Base-by-base conservation (phyloP, 1,140 invertebrate genomes). In the Helicorthomorpha holstii region DNA sequence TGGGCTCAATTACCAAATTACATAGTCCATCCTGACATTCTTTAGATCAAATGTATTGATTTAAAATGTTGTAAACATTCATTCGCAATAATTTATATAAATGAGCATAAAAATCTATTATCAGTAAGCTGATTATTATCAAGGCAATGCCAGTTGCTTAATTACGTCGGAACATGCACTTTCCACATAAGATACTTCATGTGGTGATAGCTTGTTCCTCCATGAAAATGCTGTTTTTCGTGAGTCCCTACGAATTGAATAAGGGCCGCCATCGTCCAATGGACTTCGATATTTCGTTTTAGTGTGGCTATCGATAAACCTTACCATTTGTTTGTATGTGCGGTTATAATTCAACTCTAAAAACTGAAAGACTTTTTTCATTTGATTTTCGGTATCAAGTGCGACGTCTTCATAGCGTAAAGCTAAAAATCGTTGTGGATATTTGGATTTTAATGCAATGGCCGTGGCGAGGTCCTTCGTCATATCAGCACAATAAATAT, bases 351-450 rank as follows among this genome's bases (percentile, higher is more conserved):
- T 69, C 27, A 90, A 65, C 7, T 80, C 79, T 60, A 83, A 81
- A 66, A 88, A 88, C 60, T 79, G 67, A 51, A 85, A 77, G 2
- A 91, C 64, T n/a, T 80, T 72, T 56, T 78, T 71, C 2, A 78
- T 75, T n/a, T 77, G 74, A 47, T 67, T 69, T 61, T 82, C 81
- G 1, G 83, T 81, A 60, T 84, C 75, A 14, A 85, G 59, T 0
- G 85, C 85, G 16, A 91, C 64, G 62, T 91, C 86, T 69, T 91
- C 87, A 63, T 89, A 91, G 1, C 85, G 75, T 22, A 88, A 63
- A 21, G 79, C 79, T 67, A 83, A 88, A 66, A 90, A 80, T 53
- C 75, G 73, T 44, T 72, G 64, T 12, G 85, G 81, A 70, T 81
- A 85, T 45, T 76, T 66, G 58, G 76, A 72, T 3, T 74, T 66